Conservation (phyloP, 2,113 vertebrate genomes). For the Gavialis gangeticus region DNA sequence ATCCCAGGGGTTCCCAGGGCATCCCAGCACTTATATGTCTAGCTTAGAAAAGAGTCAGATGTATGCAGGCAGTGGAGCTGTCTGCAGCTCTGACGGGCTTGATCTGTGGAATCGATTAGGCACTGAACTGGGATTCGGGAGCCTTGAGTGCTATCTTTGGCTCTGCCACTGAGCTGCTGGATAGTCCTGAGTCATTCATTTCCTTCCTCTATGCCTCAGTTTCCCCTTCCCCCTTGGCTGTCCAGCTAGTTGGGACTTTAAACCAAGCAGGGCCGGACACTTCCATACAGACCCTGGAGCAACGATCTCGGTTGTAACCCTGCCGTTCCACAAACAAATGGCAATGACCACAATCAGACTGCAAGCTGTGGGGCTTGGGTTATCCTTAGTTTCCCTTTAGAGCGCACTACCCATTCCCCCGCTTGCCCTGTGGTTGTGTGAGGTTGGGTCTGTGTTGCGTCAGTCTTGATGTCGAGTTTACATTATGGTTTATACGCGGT, state of each 20-base stretch:
- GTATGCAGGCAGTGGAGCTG: neutral
- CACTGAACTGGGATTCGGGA: neutral
- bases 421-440: too few relatives aligned
- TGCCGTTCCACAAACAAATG: neutral
- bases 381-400: neutral
- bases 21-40: neutral
- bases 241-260: neutral
- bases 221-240: too few relatives aligned
- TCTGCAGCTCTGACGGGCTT: neutral
- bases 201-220: neutral
- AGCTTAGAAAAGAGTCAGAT: neutral
- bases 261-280: neutral
- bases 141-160: neutral
- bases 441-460: too few relatives aligned
- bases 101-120: neutral
- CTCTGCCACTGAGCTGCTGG: neutral
- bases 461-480: too few relatives aligned
- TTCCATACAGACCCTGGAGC: neutral
- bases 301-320: neutral
- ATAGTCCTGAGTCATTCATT: neutral
- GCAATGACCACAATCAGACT: neutral
- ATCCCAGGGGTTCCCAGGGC: neutral
- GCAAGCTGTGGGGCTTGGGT: neutral
- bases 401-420: too few relatives aligned
- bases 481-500: too few relatives aligned